Evolutionary conservation across 2,113 vertebrate genomes (phyloP).

Genomic region (Pseudopipra pipra): DNA sequence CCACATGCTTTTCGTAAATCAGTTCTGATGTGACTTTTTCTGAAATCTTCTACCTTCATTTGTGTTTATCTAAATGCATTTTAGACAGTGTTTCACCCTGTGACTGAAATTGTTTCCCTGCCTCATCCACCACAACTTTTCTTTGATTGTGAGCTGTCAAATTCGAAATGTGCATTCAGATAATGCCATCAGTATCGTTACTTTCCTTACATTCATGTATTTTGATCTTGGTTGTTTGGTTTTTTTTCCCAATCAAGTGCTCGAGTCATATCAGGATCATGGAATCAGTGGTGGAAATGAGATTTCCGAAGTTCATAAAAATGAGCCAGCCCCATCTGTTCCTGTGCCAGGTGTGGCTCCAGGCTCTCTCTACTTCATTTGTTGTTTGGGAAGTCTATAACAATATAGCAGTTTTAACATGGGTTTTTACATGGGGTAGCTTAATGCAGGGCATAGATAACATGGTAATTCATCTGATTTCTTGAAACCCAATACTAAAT

Average conservation of each 20-base stretch:
- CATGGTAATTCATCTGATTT: background rate
- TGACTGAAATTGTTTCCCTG: background rate
- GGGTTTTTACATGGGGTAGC: background rate
- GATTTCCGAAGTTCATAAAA: background rate
- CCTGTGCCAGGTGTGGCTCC: constrained; percentile 50
- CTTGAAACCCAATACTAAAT: background rate
- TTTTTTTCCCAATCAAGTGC: background rate
- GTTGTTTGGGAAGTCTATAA: background rate
- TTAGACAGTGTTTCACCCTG: background rate
- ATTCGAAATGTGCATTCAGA: background rate
- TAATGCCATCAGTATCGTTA: background rate
- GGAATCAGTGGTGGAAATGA: constrained; percentile 27
- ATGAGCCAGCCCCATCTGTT: background rate
- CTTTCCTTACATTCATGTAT: background rate
- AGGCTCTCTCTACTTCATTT: background rate
- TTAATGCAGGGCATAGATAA: background rate
- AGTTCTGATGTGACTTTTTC: background rate
- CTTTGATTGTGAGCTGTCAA: background rate
- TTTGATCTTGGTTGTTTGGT: background rate
- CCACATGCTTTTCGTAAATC: background rate
- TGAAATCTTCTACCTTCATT: background rate
- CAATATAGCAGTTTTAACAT: background rate
- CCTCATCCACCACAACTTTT: background rate
- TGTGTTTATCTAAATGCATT: background rate
- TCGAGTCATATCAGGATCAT: background rate